These are phyloP conservation scores for Anticlea derivata DNA, from an alignment of 2,888 invertebrate species.

Conservation along the genomic window DNA sequence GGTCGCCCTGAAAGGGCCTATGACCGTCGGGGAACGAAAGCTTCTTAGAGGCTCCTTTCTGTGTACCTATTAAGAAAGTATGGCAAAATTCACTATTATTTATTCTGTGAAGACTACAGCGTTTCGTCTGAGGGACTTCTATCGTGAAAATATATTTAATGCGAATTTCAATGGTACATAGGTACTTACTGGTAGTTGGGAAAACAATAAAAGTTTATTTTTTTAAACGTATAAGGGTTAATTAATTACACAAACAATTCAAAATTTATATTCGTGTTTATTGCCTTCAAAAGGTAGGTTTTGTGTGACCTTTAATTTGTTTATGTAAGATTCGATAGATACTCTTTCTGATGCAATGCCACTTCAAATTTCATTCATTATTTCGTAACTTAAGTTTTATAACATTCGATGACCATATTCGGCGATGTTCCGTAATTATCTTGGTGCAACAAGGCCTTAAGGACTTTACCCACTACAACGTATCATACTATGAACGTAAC, in stretches of 20 bases:
- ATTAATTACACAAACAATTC: conserved; percentile 19
- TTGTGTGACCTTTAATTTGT: conserved; percentile 41
- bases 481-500: no score
- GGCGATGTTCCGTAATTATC: conserved; percentile 37
- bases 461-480: no score
- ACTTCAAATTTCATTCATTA: conserved; percentile 44
- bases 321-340: conserved; percentile 48
- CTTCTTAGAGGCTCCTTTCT: no score
- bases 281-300: conserved; percentile 25
- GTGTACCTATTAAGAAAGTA: no score
- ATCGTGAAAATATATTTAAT: no score
- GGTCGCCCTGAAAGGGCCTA: no score
- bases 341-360: conserved; percentile 42
- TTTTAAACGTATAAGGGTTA: conserved; percentile 8
- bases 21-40: no score
- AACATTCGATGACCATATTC: conserved; percentile 36
- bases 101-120: no score
- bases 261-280: conserved; percentile 17
- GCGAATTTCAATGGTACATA: no score
- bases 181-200: no score
- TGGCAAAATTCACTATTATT: no score
- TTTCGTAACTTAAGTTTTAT: conserved; percentile 34
- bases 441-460: conserved; percentile 40
- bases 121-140: no score
- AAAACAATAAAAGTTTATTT: conserved; percentile 16